A percentile compares a stretch with the other conserved stretches of the same genome.
Evolutionary conservation across 2,113 vertebrate genomes (phyloP).

Genomic region (Ahaetulla prasina): DNA sequence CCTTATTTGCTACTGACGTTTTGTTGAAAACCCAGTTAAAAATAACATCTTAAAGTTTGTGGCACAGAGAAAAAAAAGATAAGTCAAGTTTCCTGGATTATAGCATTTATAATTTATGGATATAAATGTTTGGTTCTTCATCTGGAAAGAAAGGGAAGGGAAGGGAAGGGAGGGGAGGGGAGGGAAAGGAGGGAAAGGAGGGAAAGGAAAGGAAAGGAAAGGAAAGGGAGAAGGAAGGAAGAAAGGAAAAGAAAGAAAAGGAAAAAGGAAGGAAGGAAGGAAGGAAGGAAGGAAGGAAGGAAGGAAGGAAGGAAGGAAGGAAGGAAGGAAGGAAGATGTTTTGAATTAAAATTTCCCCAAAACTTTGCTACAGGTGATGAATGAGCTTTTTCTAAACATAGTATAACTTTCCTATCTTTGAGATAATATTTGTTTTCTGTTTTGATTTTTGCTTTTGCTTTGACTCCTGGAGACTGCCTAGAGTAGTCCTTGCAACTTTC

Average conservation of each 20-base stretch:
- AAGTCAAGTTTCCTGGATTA: not conserved
- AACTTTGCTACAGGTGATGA: not conserved
- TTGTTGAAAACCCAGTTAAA: not conserved
- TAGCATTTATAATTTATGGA: not conserved
- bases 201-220: not conserved
- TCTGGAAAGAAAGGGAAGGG: not conserved
- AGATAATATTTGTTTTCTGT: not conserved
- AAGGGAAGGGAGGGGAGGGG: accelerated
- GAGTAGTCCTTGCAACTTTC: not conserved
- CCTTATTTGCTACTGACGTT: not conserved
- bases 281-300: no score
- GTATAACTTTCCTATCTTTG: not conserved
- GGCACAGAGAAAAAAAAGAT: not conserved
- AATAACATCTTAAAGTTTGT: not conserved
- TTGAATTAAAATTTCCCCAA: not conserved
- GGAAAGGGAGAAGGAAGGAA: no score
- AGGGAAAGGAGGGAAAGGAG: accelerated
- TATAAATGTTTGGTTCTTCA: not conserved
- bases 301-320: no score
- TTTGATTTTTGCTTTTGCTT: not conserved
- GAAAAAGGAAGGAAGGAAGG: not conserved
- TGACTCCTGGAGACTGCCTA: not conserved
- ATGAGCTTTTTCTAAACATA: not conserved
- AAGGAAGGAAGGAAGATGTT: not conserved
- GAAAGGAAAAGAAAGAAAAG: not conserved